Percentiles rank a stretch among this genome's conserved stretches.
phyloP scores from a whole-genome alignment of 2,797 vertebrate species.

The Sebastes steindachneri region DNA sequence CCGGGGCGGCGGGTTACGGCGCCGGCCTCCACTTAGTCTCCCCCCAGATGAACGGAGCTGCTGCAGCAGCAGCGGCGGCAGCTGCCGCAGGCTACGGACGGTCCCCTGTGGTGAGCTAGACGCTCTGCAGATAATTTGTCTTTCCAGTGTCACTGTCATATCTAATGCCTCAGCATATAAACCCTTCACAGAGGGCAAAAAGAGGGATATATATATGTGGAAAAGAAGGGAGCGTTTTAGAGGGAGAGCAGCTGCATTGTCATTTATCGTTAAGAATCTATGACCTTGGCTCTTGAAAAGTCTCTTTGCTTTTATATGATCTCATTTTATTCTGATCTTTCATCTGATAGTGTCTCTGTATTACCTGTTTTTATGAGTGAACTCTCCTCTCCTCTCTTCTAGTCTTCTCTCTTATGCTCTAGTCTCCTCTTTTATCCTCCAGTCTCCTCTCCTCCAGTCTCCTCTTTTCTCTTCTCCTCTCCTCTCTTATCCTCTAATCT shows the following conservation, averaged over 20 bases:
- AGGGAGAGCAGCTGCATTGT: neutral
- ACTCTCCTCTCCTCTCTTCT: neutral
- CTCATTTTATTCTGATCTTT: slow-evolving; percentile 32
- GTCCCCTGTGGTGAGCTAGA: slow-evolving; percentile 84
- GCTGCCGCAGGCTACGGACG: slow-evolving; percentile 84
- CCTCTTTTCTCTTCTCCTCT: too few relatives aligned
- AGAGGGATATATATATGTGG: neutral
- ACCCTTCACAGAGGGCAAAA: slow-evolving; percentile 19
- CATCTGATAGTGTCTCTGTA: neutral
- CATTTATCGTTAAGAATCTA: slow-evolving; percentile 19
- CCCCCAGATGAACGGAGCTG: slow-evolving; percentile 88
- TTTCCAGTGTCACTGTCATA: slow-evolving; percentile 51
- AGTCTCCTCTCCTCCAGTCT: too few relatives aligned
- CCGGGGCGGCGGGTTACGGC: slow-evolving; percentile 79
- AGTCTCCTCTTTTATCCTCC: too few relatives aligned
- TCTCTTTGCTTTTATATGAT: slow-evolving; percentile 25
- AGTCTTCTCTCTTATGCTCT: too few relatives aligned
- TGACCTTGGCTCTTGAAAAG: slow-evolving; percentile 25
- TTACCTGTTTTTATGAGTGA: neutral
- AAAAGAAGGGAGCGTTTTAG: neutral
- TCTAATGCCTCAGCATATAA: slow-evolving; percentile 53
- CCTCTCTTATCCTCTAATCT: too few relatives aligned
- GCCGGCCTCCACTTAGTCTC: slow-evolving; percentile 87
- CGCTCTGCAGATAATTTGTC: slow-evolving; percentile 44
- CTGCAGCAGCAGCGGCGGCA: slow-evolving; percentile 65